Conservation (phyloP, 2,113 vertebrate genomes). For the Aegotheles bennettii region DNA sequence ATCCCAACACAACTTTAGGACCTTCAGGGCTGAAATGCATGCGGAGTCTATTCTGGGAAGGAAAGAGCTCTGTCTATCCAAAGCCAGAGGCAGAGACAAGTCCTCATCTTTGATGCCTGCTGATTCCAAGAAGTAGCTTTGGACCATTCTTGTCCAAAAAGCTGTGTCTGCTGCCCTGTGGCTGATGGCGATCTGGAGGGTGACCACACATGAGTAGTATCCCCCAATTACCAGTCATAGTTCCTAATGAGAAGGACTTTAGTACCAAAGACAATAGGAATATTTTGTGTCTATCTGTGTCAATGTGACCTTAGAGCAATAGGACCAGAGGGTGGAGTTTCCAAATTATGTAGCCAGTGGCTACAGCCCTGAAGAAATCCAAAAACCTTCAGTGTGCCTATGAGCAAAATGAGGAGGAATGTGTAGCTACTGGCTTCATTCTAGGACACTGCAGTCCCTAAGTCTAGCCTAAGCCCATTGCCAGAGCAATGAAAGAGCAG, state of each 20-base stretch:
- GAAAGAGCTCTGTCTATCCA: neutral
- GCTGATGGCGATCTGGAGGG: neutral
- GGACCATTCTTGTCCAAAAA: neutral
- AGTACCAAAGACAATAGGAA: neutral
- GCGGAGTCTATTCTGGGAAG: neutral
- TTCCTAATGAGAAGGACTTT: neutral
- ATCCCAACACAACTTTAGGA: neutral
- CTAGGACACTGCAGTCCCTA: constrained; percentile 39
- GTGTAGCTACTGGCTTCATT: constrained; percentile 33
- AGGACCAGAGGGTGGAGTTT: neutral
- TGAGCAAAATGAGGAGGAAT: constrained; percentile 20
- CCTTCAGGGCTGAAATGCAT: neutral
- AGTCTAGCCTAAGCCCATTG: constrained; percentile 40
- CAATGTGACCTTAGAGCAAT: neutral
- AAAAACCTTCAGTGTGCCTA: neutral
- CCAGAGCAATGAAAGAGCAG: constrained; percentile 18
- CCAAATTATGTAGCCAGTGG: constrained; percentile 1
- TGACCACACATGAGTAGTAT: neutral
- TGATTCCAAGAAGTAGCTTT: constrained; percentile 5
- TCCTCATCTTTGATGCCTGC: neutral
- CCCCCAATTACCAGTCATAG: neutral
- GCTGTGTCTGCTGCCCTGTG: neutral
- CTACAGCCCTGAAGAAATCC: constrained; percentile 2
- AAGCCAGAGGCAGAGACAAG: neutral
- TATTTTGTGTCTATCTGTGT: neutral